Conservation (phyloP, 30 jellyfish, hydroid and myxozoan genomes). For the Phacellophora camtschatica region DNA sequence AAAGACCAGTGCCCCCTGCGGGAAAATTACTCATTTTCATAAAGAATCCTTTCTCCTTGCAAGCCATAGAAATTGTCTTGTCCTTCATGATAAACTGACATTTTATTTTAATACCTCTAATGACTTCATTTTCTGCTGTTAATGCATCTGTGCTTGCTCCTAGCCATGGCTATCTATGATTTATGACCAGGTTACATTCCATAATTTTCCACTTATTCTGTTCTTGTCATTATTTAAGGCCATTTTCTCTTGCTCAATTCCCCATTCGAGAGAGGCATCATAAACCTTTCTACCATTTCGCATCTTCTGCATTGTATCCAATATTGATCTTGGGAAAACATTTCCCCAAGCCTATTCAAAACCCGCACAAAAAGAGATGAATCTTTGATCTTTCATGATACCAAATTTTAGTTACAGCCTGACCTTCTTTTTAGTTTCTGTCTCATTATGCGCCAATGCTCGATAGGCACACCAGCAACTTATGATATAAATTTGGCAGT, state of each 20-base stretch:
- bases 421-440: too few relatives aligned
- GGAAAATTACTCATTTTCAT: not conserved
- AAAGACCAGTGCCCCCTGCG: too few relatives aligned
- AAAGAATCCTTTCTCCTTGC: not conserved
- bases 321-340: not conserved
- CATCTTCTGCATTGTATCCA: not conserved
- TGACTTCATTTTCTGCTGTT: not conserved
- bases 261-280: conserved; percentile 28
- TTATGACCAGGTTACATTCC: not conserved
- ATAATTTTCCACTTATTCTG: not conserved
- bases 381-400: not conserved
- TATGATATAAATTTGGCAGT: too few relatives aligned
- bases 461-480: too few relatives aligned
- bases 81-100: conserved; percentile 14
- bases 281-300: not conserved
- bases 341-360: not conserved
- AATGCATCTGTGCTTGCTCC: conserved; percentile 54
- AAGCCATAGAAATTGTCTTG: not conserved
- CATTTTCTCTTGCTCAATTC: conserved; percentile 16
- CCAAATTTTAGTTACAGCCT: too few relatives aligned
- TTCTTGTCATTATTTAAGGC: not conserved
- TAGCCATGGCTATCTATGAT: conserved; percentile 57
- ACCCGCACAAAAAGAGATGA: conserved; percentile 8
- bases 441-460: too few relatives aligned
- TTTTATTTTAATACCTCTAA: conserved; percentile 1